A percentile compares a stretch with the other conserved stretches of the same genome.
Conservation (phyloP, 2,113 vertebrate genomes). For the Silurus asotus region DNA sequence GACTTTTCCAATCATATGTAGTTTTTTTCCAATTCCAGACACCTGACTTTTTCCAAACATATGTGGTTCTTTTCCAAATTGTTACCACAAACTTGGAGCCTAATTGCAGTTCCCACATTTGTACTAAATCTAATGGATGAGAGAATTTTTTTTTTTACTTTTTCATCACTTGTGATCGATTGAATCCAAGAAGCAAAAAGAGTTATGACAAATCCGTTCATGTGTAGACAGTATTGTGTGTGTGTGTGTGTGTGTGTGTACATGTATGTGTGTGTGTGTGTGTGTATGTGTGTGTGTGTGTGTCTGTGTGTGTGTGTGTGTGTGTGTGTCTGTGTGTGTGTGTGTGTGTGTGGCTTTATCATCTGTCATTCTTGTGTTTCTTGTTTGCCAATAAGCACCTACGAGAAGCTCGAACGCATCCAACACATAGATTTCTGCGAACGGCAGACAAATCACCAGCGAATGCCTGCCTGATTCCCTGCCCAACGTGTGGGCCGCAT, state of each 20-base stretch:
- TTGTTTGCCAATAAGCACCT: constrained; percentile 21
- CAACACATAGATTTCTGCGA: background rate
- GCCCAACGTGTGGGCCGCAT: constrained; percentile 53
- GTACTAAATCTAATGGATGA: background rate
- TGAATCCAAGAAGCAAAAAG: background rate
- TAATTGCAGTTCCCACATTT: constrained; percentile 34
- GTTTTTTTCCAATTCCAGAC: too few species aligned
- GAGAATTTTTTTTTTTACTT: background rate
- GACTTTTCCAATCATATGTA: too few species aligned
- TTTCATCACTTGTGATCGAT: background rate
- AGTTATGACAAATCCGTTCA: background rate
- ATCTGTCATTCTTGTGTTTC: constrained; percentile 19
- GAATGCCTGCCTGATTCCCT: constrained; percentile 51
- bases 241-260: background rate
- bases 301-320: too few species aligned
- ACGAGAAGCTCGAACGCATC: background rate
- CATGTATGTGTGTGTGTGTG: too few species aligned
- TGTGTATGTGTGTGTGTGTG: too few species aligned
- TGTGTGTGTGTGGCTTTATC: constrained; percentile 4
- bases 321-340: too few species aligned
- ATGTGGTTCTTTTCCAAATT: too few species aligned
- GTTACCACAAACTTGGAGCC: background rate
- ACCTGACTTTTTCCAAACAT: too few species aligned
- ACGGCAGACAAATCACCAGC: constrained; percentile 31
- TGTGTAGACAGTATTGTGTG: background rate